phyloP scores from a whole-genome alignment of 2,113 vertebrate genomes.

The Xiphophorus hellerii region DNA sequence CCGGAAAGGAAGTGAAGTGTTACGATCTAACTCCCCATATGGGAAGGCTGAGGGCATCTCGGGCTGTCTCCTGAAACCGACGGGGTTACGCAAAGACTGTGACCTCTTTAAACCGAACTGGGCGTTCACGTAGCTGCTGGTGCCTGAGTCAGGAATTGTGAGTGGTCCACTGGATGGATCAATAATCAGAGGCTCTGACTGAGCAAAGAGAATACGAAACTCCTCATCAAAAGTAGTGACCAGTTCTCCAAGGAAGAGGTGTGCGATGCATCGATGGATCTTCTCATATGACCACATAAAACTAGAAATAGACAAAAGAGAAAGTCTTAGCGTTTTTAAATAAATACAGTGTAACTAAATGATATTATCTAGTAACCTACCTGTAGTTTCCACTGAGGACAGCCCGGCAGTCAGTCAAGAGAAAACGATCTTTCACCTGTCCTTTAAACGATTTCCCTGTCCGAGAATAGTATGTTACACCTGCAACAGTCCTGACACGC shows the following conservation, averaged over 20 bases:
- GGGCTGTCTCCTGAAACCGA: constrained; percentile 72
- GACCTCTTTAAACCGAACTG: constrained; percentile 80
- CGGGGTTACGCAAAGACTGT: constrained; percentile 79
- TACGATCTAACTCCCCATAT: constrained; percentile 80
- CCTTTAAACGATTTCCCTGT: constrained; percentile 95
- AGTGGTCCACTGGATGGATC: constrained; percentile 82
- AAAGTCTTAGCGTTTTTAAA: background rate
- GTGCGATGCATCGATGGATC: constrained; percentile 95
- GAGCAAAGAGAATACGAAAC: constrained; percentile 95
- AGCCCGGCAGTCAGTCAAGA: constrained; percentile 92
- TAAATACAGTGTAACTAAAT: background rate
- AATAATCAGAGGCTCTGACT: constrained; percentile 90
- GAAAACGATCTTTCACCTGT: constrained; percentile 94
- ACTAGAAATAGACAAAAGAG: constrained; percentile 72
- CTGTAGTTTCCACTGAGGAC: constrained; percentile 98
- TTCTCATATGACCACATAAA: constrained; percentile 99
- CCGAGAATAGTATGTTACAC: constrained; percentile 92
- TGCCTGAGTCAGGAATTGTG: constrained; percentile 55
- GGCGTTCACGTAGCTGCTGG: constrained; percentile 69
- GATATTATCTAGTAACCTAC: constrained; percentile 65
- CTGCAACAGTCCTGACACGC: constrained; percentile 92
- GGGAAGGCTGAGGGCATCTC: constrained; percentile 81
- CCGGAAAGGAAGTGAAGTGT: constrained; percentile 84
- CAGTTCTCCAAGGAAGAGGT: constrained; percentile 95
- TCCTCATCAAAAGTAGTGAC: constrained; percentile 96